Evolutionary conservation across 2,113 vertebrate species (phyloP).

Genomic region (Hipposideros armiger): DNA sequence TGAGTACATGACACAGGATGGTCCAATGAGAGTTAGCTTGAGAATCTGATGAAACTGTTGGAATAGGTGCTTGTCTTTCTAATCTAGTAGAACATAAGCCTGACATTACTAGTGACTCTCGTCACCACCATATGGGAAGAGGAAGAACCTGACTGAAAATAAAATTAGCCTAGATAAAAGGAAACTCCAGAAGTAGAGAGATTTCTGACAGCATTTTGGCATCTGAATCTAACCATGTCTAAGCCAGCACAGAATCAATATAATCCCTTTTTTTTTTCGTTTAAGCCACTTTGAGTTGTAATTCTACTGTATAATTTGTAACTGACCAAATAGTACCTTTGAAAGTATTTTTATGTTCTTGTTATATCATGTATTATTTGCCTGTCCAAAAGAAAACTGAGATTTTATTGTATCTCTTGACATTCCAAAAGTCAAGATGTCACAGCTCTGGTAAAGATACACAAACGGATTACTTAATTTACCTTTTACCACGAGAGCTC

Average conservation of each 20-base stretch:
- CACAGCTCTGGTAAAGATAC: background rate
- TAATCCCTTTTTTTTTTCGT: background rate
- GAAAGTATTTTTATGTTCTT: conserved; percentile 49
- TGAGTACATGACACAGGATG: background rate
- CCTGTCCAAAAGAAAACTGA: background rate
- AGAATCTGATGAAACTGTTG: background rate
- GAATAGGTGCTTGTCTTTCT: background rate
- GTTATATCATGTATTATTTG: background rate
- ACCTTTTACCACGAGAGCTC: background rate
- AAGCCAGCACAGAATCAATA: background rate
- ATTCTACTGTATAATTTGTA: background rate
- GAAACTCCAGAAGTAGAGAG: background rate
- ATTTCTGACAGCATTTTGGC: conserved; percentile 6
- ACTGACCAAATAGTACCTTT: background rate
- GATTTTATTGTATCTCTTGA: background rate
- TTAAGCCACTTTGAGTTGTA: background rate
- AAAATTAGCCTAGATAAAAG: conserved; percentile 24
- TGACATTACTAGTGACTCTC: background rate
- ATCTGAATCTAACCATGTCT: background rate
- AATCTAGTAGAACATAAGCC: background rate
- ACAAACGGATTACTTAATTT: background rate
- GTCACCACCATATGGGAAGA: background rate
- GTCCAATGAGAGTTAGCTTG: background rate
- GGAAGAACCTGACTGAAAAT: background rate
- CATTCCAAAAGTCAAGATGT: background rate